Percentiles rank a stretch among this genome's conserved stretches.
Evolutionary conservation across 2,888 invertebrate genomes (phyloP).

Genomic region (Colletes collaris): DNA sequence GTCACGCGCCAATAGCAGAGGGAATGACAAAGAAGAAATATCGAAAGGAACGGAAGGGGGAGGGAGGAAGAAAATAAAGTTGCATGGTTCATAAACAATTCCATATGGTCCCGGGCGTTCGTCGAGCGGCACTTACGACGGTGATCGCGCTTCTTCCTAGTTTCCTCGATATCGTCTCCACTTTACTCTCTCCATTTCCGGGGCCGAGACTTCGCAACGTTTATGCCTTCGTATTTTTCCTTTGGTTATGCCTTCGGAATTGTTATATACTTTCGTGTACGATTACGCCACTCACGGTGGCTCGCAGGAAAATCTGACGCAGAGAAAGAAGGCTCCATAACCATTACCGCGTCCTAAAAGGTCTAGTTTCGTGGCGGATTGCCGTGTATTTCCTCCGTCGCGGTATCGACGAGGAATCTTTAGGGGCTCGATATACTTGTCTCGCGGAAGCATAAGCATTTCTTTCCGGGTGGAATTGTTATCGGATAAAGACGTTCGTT

Average conservation of each 20-base stretch:
- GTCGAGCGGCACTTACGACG: slow-evolving; percentile 65
- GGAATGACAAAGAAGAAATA: slow-evolving; percentile 56
- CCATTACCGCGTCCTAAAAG: slow-evolving; percentile 72
- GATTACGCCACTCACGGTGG: slow-evolving; percentile 64
- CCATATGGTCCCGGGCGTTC: slow-evolving; percentile 69
- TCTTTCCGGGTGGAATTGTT: background rate
- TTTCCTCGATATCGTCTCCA: slow-evolving; percentile 68
- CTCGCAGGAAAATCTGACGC: slow-evolving; percentile 38
- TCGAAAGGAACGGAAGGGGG: slow-evolving; percentile 29
- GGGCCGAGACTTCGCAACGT: slow-evolving; percentile 60
- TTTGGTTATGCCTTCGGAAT: slow-evolving; percentile 68
- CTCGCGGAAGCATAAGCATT: background rate
- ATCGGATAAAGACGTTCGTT: background rate
- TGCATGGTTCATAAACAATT: slow-evolving; percentile 72
- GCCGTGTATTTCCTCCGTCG: slow-evolving; percentile 70
- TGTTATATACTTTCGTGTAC: slow-evolving; percentile 70
- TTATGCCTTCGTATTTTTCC: slow-evolving; percentile 69
- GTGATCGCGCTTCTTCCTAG: slow-evolving; percentile 67
- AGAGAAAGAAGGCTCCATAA: slow-evolving; percentile 66
- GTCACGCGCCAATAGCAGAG: slow-evolving; percentile 60
- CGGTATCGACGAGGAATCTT: slow-evolving; percentile 11
- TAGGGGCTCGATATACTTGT: background rate
- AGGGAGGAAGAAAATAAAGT: slow-evolving; percentile 64
- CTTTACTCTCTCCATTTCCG: slow-evolving; percentile 74
- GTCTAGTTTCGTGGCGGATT: slow-evolving; percentile 66